Percentiles rank a stretch among this genome's conserved stretches.
Conservation (phyloP, 2,113 vertebrate species). For the Sinocyclocheilus maitianheensis region DNA sequence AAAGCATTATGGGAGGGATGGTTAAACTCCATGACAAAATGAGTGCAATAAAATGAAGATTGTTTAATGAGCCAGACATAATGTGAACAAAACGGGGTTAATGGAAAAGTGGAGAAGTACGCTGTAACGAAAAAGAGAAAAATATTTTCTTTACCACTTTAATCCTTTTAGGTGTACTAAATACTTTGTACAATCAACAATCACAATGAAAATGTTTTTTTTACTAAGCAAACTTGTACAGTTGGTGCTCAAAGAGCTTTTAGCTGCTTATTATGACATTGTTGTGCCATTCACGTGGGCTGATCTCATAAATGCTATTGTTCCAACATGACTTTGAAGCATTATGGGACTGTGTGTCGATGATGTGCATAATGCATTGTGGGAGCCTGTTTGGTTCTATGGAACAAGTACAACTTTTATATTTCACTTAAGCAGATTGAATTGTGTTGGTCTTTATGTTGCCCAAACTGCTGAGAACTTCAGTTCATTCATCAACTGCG, state of each 20-base stretch:
- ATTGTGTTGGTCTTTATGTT: not conserved
- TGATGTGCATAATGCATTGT: not conserved
- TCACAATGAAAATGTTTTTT: not conserved
- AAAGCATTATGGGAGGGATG: not conserved
- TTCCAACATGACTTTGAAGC: constrained; percentile 6
- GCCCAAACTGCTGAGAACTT: constrained; percentile 22
- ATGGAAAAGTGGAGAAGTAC: not conserved
- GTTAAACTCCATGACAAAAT: not conserved
- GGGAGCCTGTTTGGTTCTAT: not conserved
- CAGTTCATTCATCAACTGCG: not conserved
- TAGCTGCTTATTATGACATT: not conserved
- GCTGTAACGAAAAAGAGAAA: too few relatives aligned
- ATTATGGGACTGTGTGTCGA: not conserved
- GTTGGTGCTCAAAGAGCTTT: not conserved
- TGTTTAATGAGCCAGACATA: not conserved
- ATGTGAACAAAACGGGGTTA: not conserved
- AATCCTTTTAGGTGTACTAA: too few relatives aligned
- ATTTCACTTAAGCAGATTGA: not conserved
- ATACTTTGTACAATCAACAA: too few relatives aligned
- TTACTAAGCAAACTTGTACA: not conserved
- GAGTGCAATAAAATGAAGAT: not conserved
- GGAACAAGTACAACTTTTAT: not conserved
- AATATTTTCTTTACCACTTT: too few relatives aligned
- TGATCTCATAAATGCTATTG: not conserved
- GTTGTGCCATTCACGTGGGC: not conserved